phyloP scores from a whole-genome alignment of 2,888 invertebrate genomes.

The Abrostola tripartita region DNA sequence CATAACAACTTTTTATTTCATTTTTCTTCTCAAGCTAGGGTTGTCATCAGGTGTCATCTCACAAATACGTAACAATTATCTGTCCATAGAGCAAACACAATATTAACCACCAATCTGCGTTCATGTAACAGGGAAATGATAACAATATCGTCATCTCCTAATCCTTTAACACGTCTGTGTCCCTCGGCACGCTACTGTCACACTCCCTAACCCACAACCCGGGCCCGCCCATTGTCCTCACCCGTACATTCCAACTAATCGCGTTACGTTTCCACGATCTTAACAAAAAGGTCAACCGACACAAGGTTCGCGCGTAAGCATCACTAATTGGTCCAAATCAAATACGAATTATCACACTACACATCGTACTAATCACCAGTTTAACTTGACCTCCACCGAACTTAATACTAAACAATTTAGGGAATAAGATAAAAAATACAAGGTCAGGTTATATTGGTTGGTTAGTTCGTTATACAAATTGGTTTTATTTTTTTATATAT shows the following conservation, averaged over 20 bases:
- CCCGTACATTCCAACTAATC: conserved; percentile 61
- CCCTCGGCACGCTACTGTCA: conserved; percentile 7
- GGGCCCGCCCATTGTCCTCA: conserved; percentile 28
- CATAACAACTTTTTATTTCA: background rate
- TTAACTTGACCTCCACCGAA: conserved; percentile 23
- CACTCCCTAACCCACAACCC: background rate
- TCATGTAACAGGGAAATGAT: too few species aligned
- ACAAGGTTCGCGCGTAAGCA: conserved; percentile 83
- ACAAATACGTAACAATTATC: too few species aligned
- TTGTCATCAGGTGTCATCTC: too few species aligned
- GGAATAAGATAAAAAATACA: conserved; percentile 10
- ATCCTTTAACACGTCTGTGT: background rate
- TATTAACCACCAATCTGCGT: too few species aligned
- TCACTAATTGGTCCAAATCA: conserved; percentile 87
- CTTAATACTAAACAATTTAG: conserved; percentile 5
- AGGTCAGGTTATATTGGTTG: conserved; percentile 59
- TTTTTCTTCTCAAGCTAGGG: too few species aligned
- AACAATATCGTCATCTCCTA: background rate
- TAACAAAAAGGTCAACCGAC: conserved; percentile 68
- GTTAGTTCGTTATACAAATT: conserved; percentile 65
- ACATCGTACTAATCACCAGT: conserved; percentile 65
- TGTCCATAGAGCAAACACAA: too few species aligned
- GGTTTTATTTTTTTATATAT: conserved; percentile 56
- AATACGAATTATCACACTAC: conserved; percentile 79
- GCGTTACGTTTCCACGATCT: conserved; percentile 55